Evolutionary conservation across 2,113 vertebrate species (phyloP), one percentile per base, ranked within the genome.

Genomic region (Phylloscopus trochilus): DNA sequence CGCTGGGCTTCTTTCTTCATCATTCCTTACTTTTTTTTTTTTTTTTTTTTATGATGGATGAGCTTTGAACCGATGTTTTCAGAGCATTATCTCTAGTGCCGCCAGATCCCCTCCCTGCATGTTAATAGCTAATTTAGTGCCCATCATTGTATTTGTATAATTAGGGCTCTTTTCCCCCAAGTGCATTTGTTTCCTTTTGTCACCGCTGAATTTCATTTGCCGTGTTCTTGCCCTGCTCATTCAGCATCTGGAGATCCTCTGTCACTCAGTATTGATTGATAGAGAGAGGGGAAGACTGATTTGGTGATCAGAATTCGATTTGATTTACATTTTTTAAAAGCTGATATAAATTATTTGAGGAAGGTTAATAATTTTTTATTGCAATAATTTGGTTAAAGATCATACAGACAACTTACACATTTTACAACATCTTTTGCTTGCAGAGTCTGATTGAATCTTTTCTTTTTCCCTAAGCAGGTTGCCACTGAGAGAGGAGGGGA

Each of bases 111-210:
- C 90, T 95, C 96, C 95, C 92, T 83, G 95, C 95, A 97, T 97
- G 94, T 97, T 96, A 97, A 96, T 93, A 94, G 94, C 96, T 96
- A 94, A 94, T 97, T 97, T 96, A 96, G 94, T 89, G 86, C 95
- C 93, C 89, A 81, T 95, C 95, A 74, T 83, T 95, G 94, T 95
- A 90, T 95, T 95, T 86, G 92, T 83, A 89, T 96, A 97, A 97
- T 96, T 96, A 95, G 92, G 92, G 76, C 86, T 94, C 90, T 86
- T 92, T 83, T 88, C 83, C 86, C 95, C 92, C 89, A 89, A 89
- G 88, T 95, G 92, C 82, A 72, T 96, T 87, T 11, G 44, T 90
- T 95, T 95, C 92, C 90, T 90, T 97, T 93, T 97, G 96, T 96
- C 93, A 63, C 86, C 6, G 11, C 67, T 49, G 86, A 77, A 86